Evolutionary conservation across 1,140 invertebrate genomes (phyloP), one percentile per base, ranked within the genome.

Genomic region (Oedothorax gibbosus): DNA sequence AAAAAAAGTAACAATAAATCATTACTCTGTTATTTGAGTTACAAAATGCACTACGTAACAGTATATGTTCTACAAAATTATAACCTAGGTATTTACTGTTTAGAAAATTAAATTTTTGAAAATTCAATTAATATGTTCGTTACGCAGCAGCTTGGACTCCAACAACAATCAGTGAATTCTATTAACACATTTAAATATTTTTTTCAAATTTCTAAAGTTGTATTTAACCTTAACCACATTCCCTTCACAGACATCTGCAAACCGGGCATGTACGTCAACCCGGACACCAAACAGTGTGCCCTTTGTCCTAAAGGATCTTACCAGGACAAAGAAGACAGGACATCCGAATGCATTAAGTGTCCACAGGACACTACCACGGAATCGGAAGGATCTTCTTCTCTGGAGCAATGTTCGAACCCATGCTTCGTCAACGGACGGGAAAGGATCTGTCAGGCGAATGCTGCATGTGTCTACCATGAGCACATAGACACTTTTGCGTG

Each of bases 301-400:
- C 91, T 94, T 62, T 99, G 98, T 89, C 95, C 96, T 75, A 95
- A 96, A 88, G 97, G 97, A 84, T 97, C 94, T 64, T 99, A 98
- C 89, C 98, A 99, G 89, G 93, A 97, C 11, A 94, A 98, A 88
- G 93, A 94, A 0, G 96, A 98, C 88, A 96, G 88, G 7, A 86
- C 98, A 88, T 95, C 94, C 0, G 92, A 92, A 20, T 99, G 97
- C 89, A 93, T 97, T 68, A 92, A 94, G 35, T 99, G 97, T 89
- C 96, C 96, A 60, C 93, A 95, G 4, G 97, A 98, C 89, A 98
- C 96, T 5, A 98, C 96, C 86, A 98, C 97, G 0, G 94, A 94
- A 88, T 93, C 93, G 88, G 91, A 93, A 0, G 95, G 94, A 68
- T 93, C 96, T 69, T 94, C 93, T 54, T 94, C 93, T 85, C 93